Base-by-base conservation (phyloP, 1,140 invertebrate species). In the Sinella curviseta region DNA sequence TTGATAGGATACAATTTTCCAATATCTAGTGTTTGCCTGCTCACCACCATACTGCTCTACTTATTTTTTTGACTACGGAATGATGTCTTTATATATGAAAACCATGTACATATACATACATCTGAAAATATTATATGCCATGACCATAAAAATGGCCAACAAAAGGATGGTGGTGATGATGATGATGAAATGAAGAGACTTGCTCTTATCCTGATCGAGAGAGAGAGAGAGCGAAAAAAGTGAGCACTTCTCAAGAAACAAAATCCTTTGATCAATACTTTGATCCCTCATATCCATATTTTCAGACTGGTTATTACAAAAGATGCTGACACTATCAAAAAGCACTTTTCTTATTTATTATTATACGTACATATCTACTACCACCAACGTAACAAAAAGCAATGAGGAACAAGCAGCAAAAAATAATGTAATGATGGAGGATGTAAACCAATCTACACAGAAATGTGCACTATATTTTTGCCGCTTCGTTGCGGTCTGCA, bases 211-310 rank as follows among this genome's bases (percentile, higher is more conserved):
- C 8, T 12, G 16, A 65, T 26, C 39, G 39, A 48, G 39, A 48
- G 20, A 48, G 8, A 48, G 39, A 48, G 8, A 12, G 39, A 20
- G 39, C 20, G 20, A 12, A 48, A n/a, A 70, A 70, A 70, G 65
- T 30, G 31, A 12, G n/a, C 26, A 8, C 31, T 70, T 30, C 31
- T 70, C 31, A 31, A 31, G 65, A 33, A 70, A n/a, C 16, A 26
- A 70, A 70, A 70, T 70, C 65, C 65, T 70, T 70, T 70, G 65
- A 70, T 70, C 65, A 70, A 70, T 70, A 70, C 31, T 70, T 70
- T 70, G 26, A 70, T 70, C 65, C 65, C 65, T 70, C 65, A 30
- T 70, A 70, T 70, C 65, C 65, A 70, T 70, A 70, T 70, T 70
- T 70, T 70, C 65, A 70, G 65, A 14, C 2, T 70, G 8, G 8